These are phyloP conservation scores for Myotis daubentonii DNA, from an alignment of 2,797 vertebrate species.

Conservation along the genomic window DNA sequence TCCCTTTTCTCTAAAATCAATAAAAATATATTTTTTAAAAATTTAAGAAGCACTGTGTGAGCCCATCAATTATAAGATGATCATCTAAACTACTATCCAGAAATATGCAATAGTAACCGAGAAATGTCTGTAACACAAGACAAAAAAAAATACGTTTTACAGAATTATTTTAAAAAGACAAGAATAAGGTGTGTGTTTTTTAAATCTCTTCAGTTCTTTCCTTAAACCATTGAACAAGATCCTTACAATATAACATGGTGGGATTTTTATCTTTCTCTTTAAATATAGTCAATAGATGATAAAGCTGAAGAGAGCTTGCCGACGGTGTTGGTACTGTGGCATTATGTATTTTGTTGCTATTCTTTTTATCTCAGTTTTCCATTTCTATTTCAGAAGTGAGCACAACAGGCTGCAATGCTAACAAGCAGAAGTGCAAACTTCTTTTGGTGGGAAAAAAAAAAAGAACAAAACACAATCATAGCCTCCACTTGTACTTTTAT, in stretches of 20 bases:
- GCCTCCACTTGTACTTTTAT: neutral
- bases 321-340: neutral
- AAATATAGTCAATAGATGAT: neutral
- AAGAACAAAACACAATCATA: neutral
- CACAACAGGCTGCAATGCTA: slow-evolving; percentile 35
- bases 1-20: too few relatives aligned
- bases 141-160: neutral
- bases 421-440: slow-evolving; percentile 48
- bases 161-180: slow-evolving; percentile 13
- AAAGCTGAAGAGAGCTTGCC: neutral
- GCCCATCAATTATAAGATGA: neutral
- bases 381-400: slow-evolving; percentile 41
- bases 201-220: neutral
- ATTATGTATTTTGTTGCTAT: neutral
- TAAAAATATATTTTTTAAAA: neutral
- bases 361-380: slow-evolving; percentile 55
- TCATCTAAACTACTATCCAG: neutral
- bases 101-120: neutral
- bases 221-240: neutral
- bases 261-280: slow-evolving; percentile 22
- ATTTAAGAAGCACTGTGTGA: neutral
- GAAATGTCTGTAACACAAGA: neutral
- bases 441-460: neutral
- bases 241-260: neutral
- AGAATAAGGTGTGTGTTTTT: neutral